These are phyloP conservation scores for Astur gentilis DNA, from an alignment of 2,113 vertebrate species.

Conservation along the genomic window DNA sequence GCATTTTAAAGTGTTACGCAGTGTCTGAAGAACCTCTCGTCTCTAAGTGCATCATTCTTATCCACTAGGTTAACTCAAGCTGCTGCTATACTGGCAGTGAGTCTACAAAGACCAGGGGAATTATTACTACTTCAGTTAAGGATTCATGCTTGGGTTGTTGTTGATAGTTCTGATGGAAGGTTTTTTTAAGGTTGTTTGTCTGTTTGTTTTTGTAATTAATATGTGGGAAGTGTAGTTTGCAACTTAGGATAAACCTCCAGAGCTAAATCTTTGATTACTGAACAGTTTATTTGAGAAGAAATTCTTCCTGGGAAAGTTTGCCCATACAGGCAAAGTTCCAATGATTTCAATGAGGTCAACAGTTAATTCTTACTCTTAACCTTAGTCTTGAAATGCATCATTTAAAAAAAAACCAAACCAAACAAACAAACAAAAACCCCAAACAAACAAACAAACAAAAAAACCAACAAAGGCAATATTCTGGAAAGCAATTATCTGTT, in stretches of 20 bases:
- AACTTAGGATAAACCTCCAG: background rate
- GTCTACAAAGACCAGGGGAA: background rate
- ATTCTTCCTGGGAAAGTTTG: background rate
- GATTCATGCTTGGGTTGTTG: background rate
- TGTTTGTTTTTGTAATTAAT: background rate
- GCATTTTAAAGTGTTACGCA: constrained; percentile 17
- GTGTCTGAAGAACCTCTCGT: constrained; percentile 30
- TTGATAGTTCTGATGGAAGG: background rate
- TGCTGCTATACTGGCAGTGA: background rate
- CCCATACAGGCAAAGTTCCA: background rate
- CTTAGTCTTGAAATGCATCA: background rate
- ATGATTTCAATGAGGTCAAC: background rate
- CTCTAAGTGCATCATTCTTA: background rate
- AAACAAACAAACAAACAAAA: too few species aligned
- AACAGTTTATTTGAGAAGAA: background rate
- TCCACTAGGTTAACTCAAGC: background rate
- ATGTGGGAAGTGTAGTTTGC: background rate
- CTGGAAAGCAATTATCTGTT: background rate
- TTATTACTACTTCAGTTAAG: background rate
- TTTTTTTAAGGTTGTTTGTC: background rate
- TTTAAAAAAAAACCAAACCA: background rate
- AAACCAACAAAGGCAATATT: background rate
- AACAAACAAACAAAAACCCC: too few species aligned
- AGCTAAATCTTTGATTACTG: background rate
- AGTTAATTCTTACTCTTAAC: background rate